phyloP scores from a whole-genome alignment of 2,888 invertebrate species.

The Amphipyra tragopoginis region DNA sequence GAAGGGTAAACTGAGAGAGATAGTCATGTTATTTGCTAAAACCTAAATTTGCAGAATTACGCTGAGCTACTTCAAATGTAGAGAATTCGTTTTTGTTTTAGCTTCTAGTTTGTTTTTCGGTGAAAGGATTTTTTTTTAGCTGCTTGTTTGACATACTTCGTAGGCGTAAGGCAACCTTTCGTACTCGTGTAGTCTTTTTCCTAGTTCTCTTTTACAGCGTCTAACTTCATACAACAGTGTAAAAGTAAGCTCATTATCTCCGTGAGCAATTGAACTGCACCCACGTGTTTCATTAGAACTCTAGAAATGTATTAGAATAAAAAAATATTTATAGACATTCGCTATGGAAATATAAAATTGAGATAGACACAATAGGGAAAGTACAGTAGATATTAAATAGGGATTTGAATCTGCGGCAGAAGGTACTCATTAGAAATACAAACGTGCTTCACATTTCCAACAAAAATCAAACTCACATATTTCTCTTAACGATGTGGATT shows the following conservation, averaged over 20 bases:
- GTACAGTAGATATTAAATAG: too few species aligned
- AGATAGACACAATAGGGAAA: too few species aligned
- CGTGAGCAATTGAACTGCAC: neutral
- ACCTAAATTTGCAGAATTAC: neutral
- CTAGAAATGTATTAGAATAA: too few species aligned
- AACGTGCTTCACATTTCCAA: too few species aligned
- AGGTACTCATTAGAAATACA: too few species aligned
- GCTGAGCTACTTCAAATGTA: conserved; percentile 1
- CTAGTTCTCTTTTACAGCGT: neutral
- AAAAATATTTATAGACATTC: too few species aligned
- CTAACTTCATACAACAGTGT: neutral
- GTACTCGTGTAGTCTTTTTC: neutral
- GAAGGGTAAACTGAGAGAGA: neutral
- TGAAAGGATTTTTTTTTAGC: neutral
- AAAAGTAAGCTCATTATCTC: neutral
- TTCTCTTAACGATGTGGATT: conserved; percentile 12
- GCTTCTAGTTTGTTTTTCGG: neutral
- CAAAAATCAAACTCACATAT: conserved; percentile 13
- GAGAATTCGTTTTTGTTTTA: conserved; percentile 1
- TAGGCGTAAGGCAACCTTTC: neutral
- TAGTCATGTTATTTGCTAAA: neutral
- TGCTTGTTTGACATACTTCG: neutral
- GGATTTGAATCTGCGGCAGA: too few species aligned
- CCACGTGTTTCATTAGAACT: neutral
- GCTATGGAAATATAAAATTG: too few species aligned